Base-by-base conservation (phyloP, 2,797 vertebrate genomes). In the Sitta carolinensis region DNA sequence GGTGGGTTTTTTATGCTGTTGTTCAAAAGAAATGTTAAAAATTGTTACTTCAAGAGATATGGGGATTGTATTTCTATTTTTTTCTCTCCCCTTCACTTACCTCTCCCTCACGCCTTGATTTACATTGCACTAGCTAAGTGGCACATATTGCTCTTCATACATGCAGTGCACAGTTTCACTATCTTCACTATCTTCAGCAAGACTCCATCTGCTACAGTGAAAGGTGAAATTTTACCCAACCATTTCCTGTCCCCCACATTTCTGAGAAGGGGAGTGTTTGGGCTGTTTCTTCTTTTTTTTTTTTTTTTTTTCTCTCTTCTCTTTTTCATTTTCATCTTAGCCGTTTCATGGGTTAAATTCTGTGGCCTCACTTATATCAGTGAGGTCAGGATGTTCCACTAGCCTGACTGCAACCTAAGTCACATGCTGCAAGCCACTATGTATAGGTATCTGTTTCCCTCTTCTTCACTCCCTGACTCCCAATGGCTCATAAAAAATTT, bases 291-390 rank as follows among this genome's bases (percentile, higher is more conserved):
- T 30, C 1, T 14, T 11, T 10, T 12, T 7, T 30, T 8, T 8
- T 7, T 8, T 5, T 7, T 1, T 13, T 13, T 2, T 8, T 11
- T 2, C 3, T 1, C 7, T 7, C 0, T 23, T 27, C 10, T 22
- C 3, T 14, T 13, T 5, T 61, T 16, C 10, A 20, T 32, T 92
- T 74, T 64, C 4, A n/a, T 19, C 11, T 51, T 40, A 48, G 15
- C 7, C 5, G 42, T 30, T 57, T n/a, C 19, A n/a, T 43, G n/a
- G 30, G 7, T 76, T 63, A 69, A 82, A 38, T 83, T 59, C 36
- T 62, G 23, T 55, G 64, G 17, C 5, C 11, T 11, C 18, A 12
- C 17, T 25, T 70, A 29, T n/a, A 66, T 42, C 57, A 36, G 1
- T 59, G 62, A 87, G 14, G 14, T 72, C 25, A 73, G 51, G 23